A percentile compares a stretch with the other conserved stretches of the same genome.
These are phyloP conservation scores for Conger conger DNA, from an alignment of 2,113 vertebrate species.

Conservation along the genomic window DNA sequence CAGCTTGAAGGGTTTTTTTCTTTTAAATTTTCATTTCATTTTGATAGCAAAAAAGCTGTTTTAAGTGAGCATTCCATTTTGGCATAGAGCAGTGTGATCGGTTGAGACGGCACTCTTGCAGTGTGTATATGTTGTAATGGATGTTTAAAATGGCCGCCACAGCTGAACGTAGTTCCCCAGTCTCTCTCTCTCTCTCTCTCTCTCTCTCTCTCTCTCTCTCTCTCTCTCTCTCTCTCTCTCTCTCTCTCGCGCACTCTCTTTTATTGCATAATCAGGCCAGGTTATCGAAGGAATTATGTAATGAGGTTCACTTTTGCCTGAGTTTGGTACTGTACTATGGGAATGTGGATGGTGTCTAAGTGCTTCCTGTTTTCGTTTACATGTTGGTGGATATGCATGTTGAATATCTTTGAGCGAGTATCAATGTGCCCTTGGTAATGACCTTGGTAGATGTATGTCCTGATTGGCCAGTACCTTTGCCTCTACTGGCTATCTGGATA, in stretches of 20 bases:
- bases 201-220: too few relatives aligned
- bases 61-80: neutral
- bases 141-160: neutral
- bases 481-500: neutral
- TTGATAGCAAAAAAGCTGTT: neutral
- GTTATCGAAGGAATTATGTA: neutral
- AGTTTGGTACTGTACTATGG: neutral
- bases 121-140: neutral
- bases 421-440: neutral
- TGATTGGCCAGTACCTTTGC: neutral
- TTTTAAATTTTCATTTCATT: neutral
- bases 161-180: neutral
- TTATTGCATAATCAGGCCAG: neutral
- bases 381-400: neutral
- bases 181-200: too few relatives aligned
- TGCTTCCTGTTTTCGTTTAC: neutral
- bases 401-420: neutral
- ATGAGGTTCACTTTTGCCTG: neutral
- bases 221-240: too few relatives aligned
- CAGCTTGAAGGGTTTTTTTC: neutral
- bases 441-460: neutral
- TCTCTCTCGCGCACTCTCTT: too few relatives aligned
- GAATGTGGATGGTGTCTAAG: neutral
- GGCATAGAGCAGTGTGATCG: neutral
- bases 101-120: neutral